Percentiles rank a stretch among this genome's conserved stretches.
phyloP scores from a whole-genome alignment of 2,888 invertebrate genomes.

The Oxyteleia sp. region DNA sequence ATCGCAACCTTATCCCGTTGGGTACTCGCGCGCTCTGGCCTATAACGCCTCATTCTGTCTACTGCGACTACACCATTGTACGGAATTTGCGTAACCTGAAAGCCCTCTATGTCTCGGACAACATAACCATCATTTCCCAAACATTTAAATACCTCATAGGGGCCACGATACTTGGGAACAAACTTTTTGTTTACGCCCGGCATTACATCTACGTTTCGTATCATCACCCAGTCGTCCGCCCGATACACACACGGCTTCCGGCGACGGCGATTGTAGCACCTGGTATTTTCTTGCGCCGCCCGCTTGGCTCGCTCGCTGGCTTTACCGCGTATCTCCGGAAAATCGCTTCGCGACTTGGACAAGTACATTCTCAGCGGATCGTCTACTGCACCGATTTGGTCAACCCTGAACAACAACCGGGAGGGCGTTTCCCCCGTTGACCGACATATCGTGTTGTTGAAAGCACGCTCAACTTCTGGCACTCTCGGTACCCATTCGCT shows the following conservation, averaged over 20 bases:
- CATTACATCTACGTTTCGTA: background rate
- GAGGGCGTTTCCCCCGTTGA: background rate
- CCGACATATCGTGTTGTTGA: background rate
- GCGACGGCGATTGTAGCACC: background rate
- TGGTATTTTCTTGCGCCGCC: too few species aligned
- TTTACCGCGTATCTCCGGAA: background rate
- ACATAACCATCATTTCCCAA: constrained; percentile 71
- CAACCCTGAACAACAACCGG: background rate
- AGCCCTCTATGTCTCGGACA: constrained; percentile 58
- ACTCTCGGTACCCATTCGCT: background rate
- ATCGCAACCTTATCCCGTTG: too few species aligned
- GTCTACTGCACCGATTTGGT: background rate
- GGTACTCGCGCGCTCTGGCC: too few species aligned
- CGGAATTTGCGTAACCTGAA: constrained; percentile 55
- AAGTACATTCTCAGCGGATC: background rate
- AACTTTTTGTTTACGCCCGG: too few species aligned
- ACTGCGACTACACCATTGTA: constrained; percentile 39
- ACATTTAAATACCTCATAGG: constrained; percentile 63
- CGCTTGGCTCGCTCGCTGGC: too few species aligned
- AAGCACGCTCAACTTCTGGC: background rate
- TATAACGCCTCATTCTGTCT: too few species aligned
- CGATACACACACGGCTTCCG: background rate
- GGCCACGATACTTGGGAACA: constrained; percentile 33
- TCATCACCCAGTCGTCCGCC: background rate
- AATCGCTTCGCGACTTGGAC: background rate